Percentiles rank a stretch among this genome's conserved stretches.
These are phyloP conservation scores for Danio rerio DNA, from an alignment of 2,113 vertebrate genomes.

Conservation along the genomic window GRCz12tu NC_133179.1:17515501-17516000, in stretches of 20 bases:
- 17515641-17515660: constrained; percentile 4
- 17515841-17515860: constrained; percentile 38
- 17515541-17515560: not conserved
- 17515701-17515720: constrained; percentile 16
- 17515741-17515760: not conserved
- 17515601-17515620: constrained; percentile 15
- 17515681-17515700: constrained; percentile 9
- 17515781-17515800: constrained; percentile 11
- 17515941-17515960: constrained; percentile 64
- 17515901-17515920: constrained; percentile 50
- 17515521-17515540: too few species aligned
- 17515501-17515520: too few species aligned
- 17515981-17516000: constrained; percentile 75
- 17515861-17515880: constrained; percentile 34
- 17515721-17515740: not conserved
- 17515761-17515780: not conserved
- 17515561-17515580: not conserved
- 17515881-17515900: constrained; percentile 54
- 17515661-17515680: not conserved
- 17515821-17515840: constrained; percentile 53
- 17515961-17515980: constrained; percentile 76
- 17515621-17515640: constrained; percentile 5
- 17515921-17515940: constrained; percentile 66
- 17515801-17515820: not conserved
- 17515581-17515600: constrained; percentile 13